Base-by-base conservation (phyloP, 2,113 vertebrate genomes). In the Synchiropus splendidus region DNA sequence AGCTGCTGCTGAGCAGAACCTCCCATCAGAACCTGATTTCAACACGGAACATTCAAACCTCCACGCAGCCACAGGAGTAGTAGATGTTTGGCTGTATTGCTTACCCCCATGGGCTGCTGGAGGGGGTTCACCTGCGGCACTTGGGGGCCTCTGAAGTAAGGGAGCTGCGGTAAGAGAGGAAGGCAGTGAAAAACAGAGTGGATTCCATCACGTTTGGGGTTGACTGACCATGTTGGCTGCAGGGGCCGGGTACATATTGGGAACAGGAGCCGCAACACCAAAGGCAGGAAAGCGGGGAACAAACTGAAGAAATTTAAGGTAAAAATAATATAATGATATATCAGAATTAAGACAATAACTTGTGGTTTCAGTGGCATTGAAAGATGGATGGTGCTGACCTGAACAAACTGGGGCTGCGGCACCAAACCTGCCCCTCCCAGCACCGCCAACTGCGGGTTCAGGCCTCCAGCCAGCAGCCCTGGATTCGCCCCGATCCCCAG, bases 331-430 rank as follows among this genome's bases (percentile, higher is more conserved):
- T n/a, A n/a, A n/a, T n/a, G n/a, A n/a, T n/a, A n/a, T n/a, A n/a
- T n/a, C n/a, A n/a, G n/a, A n/a, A n/a, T n/a, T n/a, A n/a, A n/a
- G n/a, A n/a, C n/a, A n/a, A n/a, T n/a, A n/a, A n/a, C n/a, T n/a
- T n/a, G n/a, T n/a, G n/a, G n/a, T n/a, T n/a, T n/a, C n/a, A n/a
- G n/a, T n/a, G n/a, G n/a, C n/a, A n/a, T n/a, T n/a, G n/a, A n/a
- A n/a, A n/a, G n/a, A n/a, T n/a, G n/a, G n/a, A n/a, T n/a, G n/a
- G n/a, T n/a, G 56, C 69, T 71, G 13, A 81, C 79, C 72, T 74
- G 75, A 45, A 49, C 57, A 36, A 77, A 68, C 67, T 69, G 73
- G 1, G 74, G 72, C 57, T 74, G 79, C 8, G 61, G 52, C 6
- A 60, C 15, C 4, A 74, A 2, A 6, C 64, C 75, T 9, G 58